Conservation (phyloP, 2,113 vertebrate species). For the Gymnarchus niloticus region DNA sequence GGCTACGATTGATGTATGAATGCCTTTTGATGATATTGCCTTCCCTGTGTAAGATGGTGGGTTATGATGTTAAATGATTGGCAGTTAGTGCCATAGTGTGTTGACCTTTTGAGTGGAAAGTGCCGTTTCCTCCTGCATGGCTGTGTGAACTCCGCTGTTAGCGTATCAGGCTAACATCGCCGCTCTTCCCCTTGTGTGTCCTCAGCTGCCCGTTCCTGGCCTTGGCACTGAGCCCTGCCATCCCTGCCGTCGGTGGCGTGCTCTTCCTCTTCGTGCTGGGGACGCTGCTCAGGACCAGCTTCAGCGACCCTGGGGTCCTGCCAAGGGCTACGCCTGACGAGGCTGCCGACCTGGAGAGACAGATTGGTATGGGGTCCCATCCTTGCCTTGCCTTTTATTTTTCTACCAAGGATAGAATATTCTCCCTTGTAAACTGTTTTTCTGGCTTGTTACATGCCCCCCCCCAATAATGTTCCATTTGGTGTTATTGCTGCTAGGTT, state of each 20-base stretch:
- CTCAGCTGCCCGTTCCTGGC: slow-evolving; percentile 83
- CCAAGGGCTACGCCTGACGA: slow-evolving; percentile 85
- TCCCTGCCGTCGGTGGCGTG: slow-evolving; percentile 82
- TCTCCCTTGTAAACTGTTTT: too few species aligned
- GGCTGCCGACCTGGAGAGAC: slow-evolving; percentile 88
- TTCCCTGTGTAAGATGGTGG: too few species aligned
- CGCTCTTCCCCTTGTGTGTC: neutral
- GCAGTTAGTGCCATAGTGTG: neutral
- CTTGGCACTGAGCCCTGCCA: slow-evolving; percentile 74
- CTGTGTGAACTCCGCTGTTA: neutral
- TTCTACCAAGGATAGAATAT: too few species aligned
- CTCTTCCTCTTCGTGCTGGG: slow-evolving; percentile 91
- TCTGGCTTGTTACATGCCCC: neutral
- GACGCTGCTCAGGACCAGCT: slow-evolving; percentile 87
- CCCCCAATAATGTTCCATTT: neutral
- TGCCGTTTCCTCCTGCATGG: neutral
- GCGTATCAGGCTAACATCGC: neutral
- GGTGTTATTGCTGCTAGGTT: neutral
- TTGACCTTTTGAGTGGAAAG: neutral
- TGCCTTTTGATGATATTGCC: too few species aligned
- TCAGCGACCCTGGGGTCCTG: slow-evolving; percentile 90
- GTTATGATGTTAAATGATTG: neutral
- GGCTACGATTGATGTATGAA: too few species aligned
- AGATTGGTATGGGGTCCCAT: slow-evolving; percentile 72
- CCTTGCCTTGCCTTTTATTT: neutral